Evolutionary conservation across 2,797 vertebrate genomes (phyloP).

Genomic region (Danio jaintianensis): DNA sequence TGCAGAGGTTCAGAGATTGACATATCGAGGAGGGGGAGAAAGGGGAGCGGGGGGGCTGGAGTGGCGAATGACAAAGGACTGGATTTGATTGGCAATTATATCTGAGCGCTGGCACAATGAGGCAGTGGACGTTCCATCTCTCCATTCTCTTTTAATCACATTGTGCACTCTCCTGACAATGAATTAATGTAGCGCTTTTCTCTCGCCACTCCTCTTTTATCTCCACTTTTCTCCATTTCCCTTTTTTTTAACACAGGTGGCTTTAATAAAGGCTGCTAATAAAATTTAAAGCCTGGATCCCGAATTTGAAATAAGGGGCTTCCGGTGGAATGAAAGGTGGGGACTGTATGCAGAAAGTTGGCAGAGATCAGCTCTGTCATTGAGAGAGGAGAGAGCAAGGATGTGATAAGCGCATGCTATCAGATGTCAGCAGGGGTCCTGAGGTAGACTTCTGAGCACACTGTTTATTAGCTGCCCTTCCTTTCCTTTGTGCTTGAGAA

Average conservation of each 20-base stretch:
- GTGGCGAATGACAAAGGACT: slow-evolving; percentile 32
- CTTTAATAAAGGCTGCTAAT: slow-evolving; percentile 62
- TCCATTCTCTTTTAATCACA: slow-evolving; percentile 56
- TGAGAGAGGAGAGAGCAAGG: slow-evolving; percentile 49
- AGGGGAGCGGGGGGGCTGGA: background rate
- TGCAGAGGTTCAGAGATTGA: slow-evolving; percentile 31
- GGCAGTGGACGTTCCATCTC: slow-evolving; percentile 37
- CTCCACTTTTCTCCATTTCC: slow-evolving; percentile 22
- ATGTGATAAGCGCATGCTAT: slow-evolving; percentile 51
- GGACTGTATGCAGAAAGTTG: slow-evolving; percentile 32
- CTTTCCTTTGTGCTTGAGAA: slow-evolving; percentile 50
- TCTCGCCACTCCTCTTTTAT: slow-evolving; percentile 35
- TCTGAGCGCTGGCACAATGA: slow-evolving; percentile 52
- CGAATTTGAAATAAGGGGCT: slow-evolving; percentile 60
- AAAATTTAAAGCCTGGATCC: slow-evolving; percentile 58
- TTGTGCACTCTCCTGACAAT: slow-evolving; percentile 54
- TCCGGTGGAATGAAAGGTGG: slow-evolving; percentile 43
- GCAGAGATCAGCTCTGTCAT: slow-evolving; percentile 34
- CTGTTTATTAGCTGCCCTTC: slow-evolving; percentile 60
- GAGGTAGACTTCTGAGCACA: slow-evolving; percentile 44
- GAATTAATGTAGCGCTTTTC: slow-evolving; percentile 63
- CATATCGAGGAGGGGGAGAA: slow-evolving; percentile 8
- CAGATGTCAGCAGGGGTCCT: slow-evolving; percentile 56
- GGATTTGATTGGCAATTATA: slow-evolving; percentile 63
- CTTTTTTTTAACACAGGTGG: slow-evolving; percentile 49